Base-by-base conservation (phyloP, 2,113 vertebrate species). In the Chionis minor region DNA sequence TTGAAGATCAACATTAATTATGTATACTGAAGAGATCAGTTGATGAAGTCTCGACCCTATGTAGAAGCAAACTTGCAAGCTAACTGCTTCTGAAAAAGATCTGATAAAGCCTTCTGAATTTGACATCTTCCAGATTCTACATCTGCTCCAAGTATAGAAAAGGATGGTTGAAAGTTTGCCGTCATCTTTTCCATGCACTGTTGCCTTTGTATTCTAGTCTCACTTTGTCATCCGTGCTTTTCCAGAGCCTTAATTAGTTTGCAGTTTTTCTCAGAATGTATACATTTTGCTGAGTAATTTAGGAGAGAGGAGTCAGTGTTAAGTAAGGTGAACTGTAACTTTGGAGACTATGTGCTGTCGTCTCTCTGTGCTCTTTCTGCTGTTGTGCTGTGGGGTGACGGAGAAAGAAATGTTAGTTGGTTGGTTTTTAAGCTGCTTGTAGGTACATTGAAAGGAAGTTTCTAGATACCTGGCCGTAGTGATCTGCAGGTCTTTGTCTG, bases 301-400 rank as follows among this genome's bases (percentile, higher is more conserved):
- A 62, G 49, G 44, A 40, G 65, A 40, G 16, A 33, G 7, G 51
- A 73, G 22, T 35, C 4, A 0, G 11, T 77, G 44, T 80, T 58
- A 65, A 44, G 21, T 65, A 42, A 52, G 40, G 44, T 90, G 54
- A 75, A 24, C 51, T 54, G 3, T 15, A 47, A 6, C 28, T 90
- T 77, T 11, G 9, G 49, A 66, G 54, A 22, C 38, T 44, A 8
- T 0, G 0, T 21, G 8, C 30, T 86, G 33, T 49, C 23, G 14
- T 55, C 9, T 81, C 20, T 59, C 63, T 28, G 7, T 84, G 22
- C 44, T 47, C 6, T 47, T 89, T 54, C 45, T 67, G 1, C 28
- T 58, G 45, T 12, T 94, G 26, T 74, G 28, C n/a, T 24, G 24
- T 27, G 30, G 49, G 49, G 4, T 42, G 9, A 4, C 20, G n/a